phyloP scores from a whole-genome alignment of 2,888 invertebrate genomes.

The Meteorus cinctellus region DNA sequence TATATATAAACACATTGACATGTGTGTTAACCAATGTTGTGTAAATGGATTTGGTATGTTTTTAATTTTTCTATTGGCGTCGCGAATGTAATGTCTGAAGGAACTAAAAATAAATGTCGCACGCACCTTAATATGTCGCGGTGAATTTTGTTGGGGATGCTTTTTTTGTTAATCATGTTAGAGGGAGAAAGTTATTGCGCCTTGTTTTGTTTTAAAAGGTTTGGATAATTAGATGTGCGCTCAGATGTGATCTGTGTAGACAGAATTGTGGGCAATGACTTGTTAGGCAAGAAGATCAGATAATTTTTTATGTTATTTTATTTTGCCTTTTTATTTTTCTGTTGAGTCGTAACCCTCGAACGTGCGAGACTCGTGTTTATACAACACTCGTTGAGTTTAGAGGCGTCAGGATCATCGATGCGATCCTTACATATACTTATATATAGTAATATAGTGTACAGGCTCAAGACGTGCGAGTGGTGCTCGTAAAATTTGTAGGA shows the following conservation, averaged over 20 bases:
- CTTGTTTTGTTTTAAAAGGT: not conserved
- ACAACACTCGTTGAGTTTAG: constrained; percentile 17
- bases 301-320: constrained; percentile 17
- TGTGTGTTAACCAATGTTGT: not conserved
- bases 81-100: not conserved
- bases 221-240: not conserved
- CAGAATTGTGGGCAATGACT: not conserved
- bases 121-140: not conserved
- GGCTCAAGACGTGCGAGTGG: not conserved
- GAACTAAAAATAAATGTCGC: not conserved
- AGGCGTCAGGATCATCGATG: constrained; percentile 23
- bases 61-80: constrained; percentile 1
- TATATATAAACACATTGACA: not conserved
- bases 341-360: constrained; percentile 1
- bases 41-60: not conserved
- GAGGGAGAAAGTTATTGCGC: not conserved
- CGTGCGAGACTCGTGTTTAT: constrained; percentile 19
- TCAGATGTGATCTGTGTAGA: constrained; percentile 3
- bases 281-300: not conserved
- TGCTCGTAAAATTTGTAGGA: constrained; percentile 36
- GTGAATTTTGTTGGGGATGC: not conserved
- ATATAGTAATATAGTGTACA: constrained; percentile 1
- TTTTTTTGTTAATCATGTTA: not conserved
- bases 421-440: constrained; percentile 20
- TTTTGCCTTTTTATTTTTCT: not conserved